Base-by-base conservation (phyloP, 1,140 invertebrate species). In the Aphidius ervi region DNA sequence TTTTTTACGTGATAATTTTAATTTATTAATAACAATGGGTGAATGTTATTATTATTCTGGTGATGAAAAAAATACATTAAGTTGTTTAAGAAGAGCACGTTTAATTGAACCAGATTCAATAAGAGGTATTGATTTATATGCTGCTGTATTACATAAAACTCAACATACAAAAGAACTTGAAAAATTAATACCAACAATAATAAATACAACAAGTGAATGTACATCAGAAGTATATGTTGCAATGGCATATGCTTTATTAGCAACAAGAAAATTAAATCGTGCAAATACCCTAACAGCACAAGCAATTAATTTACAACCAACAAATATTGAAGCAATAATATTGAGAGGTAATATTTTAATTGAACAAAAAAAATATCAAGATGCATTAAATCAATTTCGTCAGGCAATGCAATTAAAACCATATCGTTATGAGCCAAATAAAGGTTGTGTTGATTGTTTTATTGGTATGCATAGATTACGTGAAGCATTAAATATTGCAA, bases 401-500 rank as follows among this genome's bases (percentile, higher is more conserved):
- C 88, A 92, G 74, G 90, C 88, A 0, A 81, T 88, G 65, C 83
- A 86, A 67, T 74, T 83, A 42, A 80, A 81, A 43, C 75, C 79
- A 0, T 79, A 82, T 65, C 77, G 82, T 9, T 84, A 82, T 63
- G 89, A 91, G 71, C 82, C 85, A 5, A 85, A 91, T 67, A 85
- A 88, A 77, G 88, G 88, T 31, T 72, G 91, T 40, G 85, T 90
- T 6, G 85, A 90, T 65, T 88, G 86, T 72, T 89, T 90, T 67
- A 74, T 88, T 45, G 83, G 84, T 8, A 82, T 85, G 74, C 83
- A 87, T 63, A 77, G 88, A 47, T 75, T 84, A 53, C 77, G 87
- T 71, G 89, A 91, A 74, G 89, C 89, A 2, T 73, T 87, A 4
- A 85, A 84, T 37, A 82, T 88, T 69, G 88, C 88, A 5, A 84